phyloP scores from a whole-genome alignment of 2,113 vertebrate genomes.

The Lamprologus sp. region DNA sequence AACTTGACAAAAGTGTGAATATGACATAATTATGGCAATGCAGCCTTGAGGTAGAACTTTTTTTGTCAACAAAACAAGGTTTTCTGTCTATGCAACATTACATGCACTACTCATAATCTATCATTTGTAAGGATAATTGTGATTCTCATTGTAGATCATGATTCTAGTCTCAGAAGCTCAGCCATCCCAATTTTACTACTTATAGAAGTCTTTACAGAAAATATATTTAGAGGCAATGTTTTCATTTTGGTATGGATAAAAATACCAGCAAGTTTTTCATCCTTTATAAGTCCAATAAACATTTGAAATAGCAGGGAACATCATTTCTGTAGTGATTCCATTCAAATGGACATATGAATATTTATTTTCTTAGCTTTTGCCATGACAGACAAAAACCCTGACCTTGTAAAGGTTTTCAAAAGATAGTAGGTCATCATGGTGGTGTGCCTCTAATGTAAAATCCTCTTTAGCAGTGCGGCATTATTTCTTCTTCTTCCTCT shows the following conservation, averaged over 20 bases:
- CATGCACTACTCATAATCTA: neutral
- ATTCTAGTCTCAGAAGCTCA: neutral
- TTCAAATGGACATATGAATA: neutral
- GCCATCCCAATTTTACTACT: neutral
- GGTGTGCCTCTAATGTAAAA: neutral
- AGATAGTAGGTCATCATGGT: neutral
- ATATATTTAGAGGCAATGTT: neutral
- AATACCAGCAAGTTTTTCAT: neutral
- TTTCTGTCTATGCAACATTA: neutral
- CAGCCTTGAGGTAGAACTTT: neutral
- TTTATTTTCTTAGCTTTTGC: neutral
- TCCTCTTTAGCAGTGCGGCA: neutral
- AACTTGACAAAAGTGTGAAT: neutral
- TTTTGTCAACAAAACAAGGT: neutral
- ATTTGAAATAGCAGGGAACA: neutral
- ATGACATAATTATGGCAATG: neutral
- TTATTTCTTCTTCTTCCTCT: neutral
- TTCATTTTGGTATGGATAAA: neutral
- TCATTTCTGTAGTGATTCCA: neutral
- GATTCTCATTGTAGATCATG: neutral
- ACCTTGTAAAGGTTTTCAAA: neutral
- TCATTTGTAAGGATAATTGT: neutral
- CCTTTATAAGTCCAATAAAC: neutral
- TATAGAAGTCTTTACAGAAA: neutral
- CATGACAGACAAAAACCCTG: neutral